Percentiles rank a stretch among this genome's conserved stretches.
These are phyloP conservation scores for Riptortus pedestris DNA, from an alignment of 1,140 invertebrate genomes.

Conservation along the genomic window DNA sequence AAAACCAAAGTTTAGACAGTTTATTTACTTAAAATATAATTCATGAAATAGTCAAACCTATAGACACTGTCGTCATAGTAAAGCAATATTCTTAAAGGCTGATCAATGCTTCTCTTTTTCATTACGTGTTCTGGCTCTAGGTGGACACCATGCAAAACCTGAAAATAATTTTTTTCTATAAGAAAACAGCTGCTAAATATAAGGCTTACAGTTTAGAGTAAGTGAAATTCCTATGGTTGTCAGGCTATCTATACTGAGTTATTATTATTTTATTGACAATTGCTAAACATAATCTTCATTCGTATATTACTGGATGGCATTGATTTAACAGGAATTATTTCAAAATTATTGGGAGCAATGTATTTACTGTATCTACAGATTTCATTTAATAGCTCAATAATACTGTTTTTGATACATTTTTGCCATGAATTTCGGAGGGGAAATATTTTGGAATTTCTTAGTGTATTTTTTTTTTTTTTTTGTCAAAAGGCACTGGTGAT, in stretches of 20 bases:
- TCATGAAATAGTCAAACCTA: conserved; percentile 44
- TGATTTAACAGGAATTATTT: too few relatives aligned
- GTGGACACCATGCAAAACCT: conserved; percentile 76
- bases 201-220: neutral
- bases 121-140: conserved; percentile 66
- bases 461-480: too few relatives aligned
- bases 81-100: conserved; percentile 76
- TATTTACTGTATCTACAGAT: neutral
- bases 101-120: conserved; percentile 71
- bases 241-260: neutral
- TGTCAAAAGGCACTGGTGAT: too few relatives aligned
- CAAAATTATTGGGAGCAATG: neutral
- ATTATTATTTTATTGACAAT: neutral
- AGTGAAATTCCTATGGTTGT: neutral
- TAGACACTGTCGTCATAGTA: conserved; percentile 83
- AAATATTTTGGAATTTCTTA: neutral
- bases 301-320: too few relatives aligned
- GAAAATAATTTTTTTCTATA: conserved; percentile 29
- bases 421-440: neutral
- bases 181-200: neutral
- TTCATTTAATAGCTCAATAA: neutral
- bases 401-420: neutral
- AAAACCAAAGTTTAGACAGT: too few relatives aligned
- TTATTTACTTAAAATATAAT: neutral
- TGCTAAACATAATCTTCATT: too few relatives aligned